Conservation (phyloP, 2,888 invertebrate genomes). For the Ypsolopha sequella region DNA sequence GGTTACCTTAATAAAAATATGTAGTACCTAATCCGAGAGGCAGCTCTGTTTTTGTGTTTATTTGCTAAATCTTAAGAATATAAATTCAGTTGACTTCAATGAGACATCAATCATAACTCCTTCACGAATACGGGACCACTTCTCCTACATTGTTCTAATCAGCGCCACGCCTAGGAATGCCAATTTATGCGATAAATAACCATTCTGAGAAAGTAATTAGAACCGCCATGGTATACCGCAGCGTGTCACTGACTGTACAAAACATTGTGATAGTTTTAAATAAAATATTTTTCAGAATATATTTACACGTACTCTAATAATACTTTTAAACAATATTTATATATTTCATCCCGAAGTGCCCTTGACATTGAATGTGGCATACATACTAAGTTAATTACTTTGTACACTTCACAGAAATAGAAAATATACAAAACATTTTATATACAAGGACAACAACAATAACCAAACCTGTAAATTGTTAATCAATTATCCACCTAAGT, state of each 20-base stretch:
- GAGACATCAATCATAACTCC: not conserved
- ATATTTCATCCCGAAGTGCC: conserved; percentile 39
- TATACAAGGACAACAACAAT: conserved; percentile 63
- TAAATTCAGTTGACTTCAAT: not conserved
- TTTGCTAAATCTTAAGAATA: not conserved
- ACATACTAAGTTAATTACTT: conserved; percentile 56
- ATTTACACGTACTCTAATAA: conserved; percentile 66
- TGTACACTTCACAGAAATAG: conserved; percentile 61
- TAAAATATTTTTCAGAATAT: conserved; percentile 46
- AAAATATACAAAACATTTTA: conserved; percentile 66
- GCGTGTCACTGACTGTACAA: too few species aligned
- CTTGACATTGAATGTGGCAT: conserved; percentile 36
- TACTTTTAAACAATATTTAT: conserved; percentile 69
- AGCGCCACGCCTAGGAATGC: too few species aligned
- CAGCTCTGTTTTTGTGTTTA: too few species aligned
- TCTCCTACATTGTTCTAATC: not conserved
- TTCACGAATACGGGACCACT: not conserved
- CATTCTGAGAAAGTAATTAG: too few species aligned
- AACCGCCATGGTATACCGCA: too few species aligned
- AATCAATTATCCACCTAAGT: conserved; percentile 32
- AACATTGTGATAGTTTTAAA: conserved; percentile 11
- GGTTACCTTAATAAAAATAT: too few species aligned
- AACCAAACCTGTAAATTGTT: conserved; percentile 39
- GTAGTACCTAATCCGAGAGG: too few species aligned
- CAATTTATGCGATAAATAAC: too few species aligned